phyloP scores from a whole-genome alignment of 2,888 invertebrate genomes.

The Clunio marinus region DNA sequence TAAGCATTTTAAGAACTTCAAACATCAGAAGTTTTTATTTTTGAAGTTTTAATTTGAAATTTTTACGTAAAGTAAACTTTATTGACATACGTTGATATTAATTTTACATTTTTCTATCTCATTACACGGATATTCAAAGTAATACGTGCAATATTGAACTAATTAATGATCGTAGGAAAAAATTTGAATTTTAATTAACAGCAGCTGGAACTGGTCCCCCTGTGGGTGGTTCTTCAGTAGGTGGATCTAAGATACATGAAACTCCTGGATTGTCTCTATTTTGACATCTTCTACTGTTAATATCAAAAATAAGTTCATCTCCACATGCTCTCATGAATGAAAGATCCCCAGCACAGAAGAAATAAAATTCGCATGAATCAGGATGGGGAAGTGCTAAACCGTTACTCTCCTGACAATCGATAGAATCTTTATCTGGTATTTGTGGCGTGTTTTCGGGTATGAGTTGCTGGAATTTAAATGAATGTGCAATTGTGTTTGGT shows the following conservation, averaged over 20 bases:
- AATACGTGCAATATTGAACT: no score
- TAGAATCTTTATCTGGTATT: neutral
- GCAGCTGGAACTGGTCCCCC: neutral
- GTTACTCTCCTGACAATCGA: neutral
- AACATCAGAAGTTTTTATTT: no score
- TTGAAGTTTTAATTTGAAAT: no score
- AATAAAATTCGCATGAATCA: constrained; percentile 24
- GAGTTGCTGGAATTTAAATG: neutral
- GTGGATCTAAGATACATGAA: neutral
- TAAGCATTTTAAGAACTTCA: no score
- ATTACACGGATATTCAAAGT: no score
- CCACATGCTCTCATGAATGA: neutral
- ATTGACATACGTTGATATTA: no score
- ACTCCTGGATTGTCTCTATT: neutral
- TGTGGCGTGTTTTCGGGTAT: neutral
- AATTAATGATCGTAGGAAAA: no score
- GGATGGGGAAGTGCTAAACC: neutral
- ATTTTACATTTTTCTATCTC: no score
- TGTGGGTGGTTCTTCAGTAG: neutral
- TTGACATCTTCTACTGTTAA: neutral
- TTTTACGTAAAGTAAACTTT: no score
- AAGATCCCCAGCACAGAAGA: neutral
- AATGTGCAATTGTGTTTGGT: neutral
- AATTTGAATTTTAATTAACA: no score
- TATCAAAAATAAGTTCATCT: neutral